Conservation (phyloP, 2,888 invertebrate species). For the Lottia scabra region DNA sequence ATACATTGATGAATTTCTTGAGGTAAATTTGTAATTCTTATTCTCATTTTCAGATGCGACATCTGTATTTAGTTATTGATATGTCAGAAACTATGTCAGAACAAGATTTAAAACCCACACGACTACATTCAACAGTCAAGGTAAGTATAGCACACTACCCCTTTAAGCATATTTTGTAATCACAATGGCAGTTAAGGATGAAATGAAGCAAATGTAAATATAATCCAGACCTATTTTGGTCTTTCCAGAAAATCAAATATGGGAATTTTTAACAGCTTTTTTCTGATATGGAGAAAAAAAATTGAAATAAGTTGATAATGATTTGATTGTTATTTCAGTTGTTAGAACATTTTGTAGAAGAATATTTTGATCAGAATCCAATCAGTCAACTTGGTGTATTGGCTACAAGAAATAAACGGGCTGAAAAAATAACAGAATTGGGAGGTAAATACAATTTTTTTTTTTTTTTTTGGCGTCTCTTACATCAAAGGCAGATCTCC, state of each 20-base stretch:
- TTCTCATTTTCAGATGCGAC: slow-evolving; percentile 82
- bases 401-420: slow-evolving; percentile 90
- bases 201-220: no score
- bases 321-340: slow-evolving; percentile 74
- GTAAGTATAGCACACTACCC: slow-evolving; percentile 69
- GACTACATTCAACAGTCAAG: slow-evolving; percentile 88
- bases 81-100: slow-evolving; percentile 94
- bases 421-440: slow-evolving; percentile 91
- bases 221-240: no score
- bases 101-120: slow-evolving; percentile 94
- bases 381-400: slow-evolving; percentile 96
- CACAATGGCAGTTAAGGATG: no score
- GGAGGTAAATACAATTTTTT: slow-evolving; percentile 79
- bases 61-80: slow-evolving; percentile 90
- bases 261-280: no score
- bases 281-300: no score
- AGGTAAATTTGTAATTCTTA: neutral
- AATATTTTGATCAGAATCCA: slow-evolving; percentile 98
- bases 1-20: no score
- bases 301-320: no score
- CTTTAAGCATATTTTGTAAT: neutral
- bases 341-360: slow-evolving; percentile 92
- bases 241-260: no score
- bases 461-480: neutral
- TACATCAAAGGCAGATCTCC: neutral